Evolutionary conservation across 2,113 vertebrate genomes (phyloP).

Genomic region (Istiophorus platypterus): DNA sequence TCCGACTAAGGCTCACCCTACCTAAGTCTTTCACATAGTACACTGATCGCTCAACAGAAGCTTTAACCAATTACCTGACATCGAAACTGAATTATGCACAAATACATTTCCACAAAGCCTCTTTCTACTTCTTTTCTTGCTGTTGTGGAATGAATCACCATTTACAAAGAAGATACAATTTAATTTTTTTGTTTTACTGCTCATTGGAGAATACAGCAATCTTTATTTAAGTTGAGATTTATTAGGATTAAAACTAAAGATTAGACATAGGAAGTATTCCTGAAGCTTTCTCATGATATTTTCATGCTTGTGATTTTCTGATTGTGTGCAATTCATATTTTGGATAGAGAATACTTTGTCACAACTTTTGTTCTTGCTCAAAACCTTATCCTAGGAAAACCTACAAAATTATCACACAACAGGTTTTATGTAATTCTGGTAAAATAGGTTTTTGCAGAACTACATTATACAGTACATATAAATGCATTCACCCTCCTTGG

Average conservation of each 20-base stretch:
- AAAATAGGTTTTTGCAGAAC: too few relatives aligned
- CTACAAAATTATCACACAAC: too few relatives aligned
- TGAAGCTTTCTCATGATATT: background rate
- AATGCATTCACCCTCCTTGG: too few relatives aligned
- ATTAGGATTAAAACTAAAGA: slow-evolving; percentile 16
- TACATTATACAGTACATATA: too few relatives aligned
- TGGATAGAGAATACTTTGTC: background rate
- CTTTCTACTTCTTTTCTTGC: background rate
- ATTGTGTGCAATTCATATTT: background rate
- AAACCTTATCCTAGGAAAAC: background rate
- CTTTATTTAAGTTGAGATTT: background rate
- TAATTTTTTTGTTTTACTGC: slow-evolving; percentile 15
- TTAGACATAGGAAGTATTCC: slow-evolving; percentile 9
- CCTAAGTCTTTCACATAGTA: slow-evolving; percentile 17
- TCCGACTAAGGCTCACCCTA: slow-evolving; percentile 26
- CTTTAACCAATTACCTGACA: slow-evolving; percentile 55
- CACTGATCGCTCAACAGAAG: slow-evolving; percentile 44
- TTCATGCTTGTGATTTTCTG: background rate
- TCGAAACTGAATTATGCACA: slow-evolving; percentile 32
- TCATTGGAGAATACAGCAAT: slow-evolving; percentile 4
- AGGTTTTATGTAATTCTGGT: background rate
- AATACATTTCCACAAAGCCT: slow-evolving; percentile 29
- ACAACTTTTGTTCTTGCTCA: background rate
- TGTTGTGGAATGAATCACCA: background rate
- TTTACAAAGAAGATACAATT: background rate